These are phyloP conservation scores for Lutraria lutraria DNA, from an alignment of 2,888 invertebrate genomes.

Conservation along the genomic window DNA sequence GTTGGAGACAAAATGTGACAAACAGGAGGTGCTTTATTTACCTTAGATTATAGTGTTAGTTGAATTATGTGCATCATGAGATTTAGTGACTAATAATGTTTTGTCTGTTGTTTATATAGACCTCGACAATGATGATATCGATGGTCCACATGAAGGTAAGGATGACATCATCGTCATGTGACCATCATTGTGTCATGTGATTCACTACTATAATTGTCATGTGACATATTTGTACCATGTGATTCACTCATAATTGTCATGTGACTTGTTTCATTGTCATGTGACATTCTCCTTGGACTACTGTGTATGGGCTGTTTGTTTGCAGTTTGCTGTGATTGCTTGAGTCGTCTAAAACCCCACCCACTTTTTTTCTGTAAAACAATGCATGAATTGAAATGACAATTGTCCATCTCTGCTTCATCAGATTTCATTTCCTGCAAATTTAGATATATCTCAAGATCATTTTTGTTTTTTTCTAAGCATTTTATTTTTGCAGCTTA, in stretches of 20 bases:
- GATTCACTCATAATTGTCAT: conserved; percentile 9
- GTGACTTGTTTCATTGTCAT: conserved; percentile 31
- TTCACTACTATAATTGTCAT: conserved; percentile 26
- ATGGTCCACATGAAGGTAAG: conserved; percentile 75
- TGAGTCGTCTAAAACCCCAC: conserved; percentile 6
- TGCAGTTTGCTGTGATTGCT: conserved; percentile 26
- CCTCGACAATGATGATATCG: conserved; percentile 76
- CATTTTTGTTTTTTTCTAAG: too few species aligned
- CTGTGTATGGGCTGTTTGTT: conserved; percentile 32
- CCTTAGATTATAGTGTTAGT: not conserved
- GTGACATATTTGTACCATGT: conserved; percentile 28
- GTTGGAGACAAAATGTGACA: not conserved
- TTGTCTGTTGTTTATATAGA: conserved; percentile 72
- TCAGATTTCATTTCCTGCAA: not conserved
- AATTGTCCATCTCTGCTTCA: not conserved
- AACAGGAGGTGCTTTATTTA: not conserved
- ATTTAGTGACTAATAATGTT: conserved; percentile 24
- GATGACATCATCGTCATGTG: conserved; percentile 60
- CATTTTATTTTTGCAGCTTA: too few species aligned
- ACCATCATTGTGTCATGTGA: conserved; percentile 40
- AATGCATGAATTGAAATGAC: conserved; percentile 35
- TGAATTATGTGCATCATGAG: conserved; percentile 44
- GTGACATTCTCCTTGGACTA: conserved; percentile 55
- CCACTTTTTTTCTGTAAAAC: conserved; percentile 15
- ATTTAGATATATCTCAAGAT: not conserved